Conservation (phyloP, 2,797 vertebrate species). For the Intellagama lesueurii region DNA sequence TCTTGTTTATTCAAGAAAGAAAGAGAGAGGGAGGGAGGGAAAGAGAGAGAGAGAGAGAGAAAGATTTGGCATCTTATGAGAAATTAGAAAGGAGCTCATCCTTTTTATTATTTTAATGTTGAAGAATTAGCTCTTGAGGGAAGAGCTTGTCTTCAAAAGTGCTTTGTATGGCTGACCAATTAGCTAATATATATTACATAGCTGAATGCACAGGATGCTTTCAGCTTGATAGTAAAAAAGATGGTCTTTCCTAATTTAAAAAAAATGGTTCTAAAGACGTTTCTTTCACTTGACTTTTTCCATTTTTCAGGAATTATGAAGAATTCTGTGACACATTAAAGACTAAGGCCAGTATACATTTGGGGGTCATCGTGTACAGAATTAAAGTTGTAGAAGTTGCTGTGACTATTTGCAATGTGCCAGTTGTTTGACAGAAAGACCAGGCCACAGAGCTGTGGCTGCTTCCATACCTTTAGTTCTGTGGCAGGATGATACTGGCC, state of each 20-base stretch:
- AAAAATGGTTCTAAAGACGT: not conserved
- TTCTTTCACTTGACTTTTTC: not conserved
- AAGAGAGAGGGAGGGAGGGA: slow-evolving; percentile 48
- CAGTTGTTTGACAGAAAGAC: too few relatives aligned
- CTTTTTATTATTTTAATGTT: slow-evolving; percentile 82
- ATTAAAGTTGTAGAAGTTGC: too few relatives aligned
- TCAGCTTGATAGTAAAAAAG: slow-evolving; percentile 33
- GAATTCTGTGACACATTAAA: not conserved
- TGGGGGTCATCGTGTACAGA: not conserved
- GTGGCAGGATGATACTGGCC: too few relatives aligned
- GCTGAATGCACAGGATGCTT: slow-evolving; percentile 41
- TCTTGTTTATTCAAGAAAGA: slow-evolving; percentile 75
- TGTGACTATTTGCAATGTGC: too few relatives aligned
- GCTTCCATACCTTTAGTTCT: too few relatives aligned
- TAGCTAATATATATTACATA: slow-evolving; percentile 50
- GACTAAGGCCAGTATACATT: not conserved
- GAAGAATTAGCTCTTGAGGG: slow-evolving; percentile 78
- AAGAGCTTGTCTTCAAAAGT: slow-evolving; percentile 68
- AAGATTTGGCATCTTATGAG: too few relatives aligned
- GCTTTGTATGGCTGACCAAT: slow-evolving; percentile 72
- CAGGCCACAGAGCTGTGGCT: too few relatives aligned
- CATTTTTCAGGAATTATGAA: not conserved
- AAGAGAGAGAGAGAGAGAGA: not conserved
- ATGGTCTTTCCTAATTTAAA: slow-evolving; percentile 48
- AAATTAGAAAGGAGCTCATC: slow-evolving; percentile 83